These are phyloP conservation scores for Nyleta sp. DNA, from an alignment of 2,888 invertebrate genomes.

Conservation along the genomic window DNA sequence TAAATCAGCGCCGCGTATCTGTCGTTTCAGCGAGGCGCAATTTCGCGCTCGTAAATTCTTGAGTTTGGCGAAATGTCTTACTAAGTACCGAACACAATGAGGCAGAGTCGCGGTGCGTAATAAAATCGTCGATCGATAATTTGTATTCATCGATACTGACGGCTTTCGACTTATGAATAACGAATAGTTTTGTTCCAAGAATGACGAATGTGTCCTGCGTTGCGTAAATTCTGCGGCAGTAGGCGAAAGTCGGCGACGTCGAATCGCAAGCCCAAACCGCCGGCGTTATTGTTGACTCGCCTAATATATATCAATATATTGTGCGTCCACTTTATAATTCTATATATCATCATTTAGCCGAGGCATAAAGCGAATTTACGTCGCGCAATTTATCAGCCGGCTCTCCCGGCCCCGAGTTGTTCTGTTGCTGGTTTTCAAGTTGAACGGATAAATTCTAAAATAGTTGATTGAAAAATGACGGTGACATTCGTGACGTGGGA, in stretches of 20 bases:
- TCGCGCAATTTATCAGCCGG: conserved; percentile 39
- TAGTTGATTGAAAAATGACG: conserved; percentile 52
- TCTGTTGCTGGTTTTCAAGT: conserved; percentile 16
- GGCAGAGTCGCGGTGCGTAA: conserved; percentile 47
- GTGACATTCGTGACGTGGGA: conserved; percentile 49
- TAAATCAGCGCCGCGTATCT: conserved; percentile 44
- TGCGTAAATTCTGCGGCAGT: conserved; percentile 59
- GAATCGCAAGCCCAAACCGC: conserved; percentile 31
- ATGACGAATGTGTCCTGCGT: conserved; percentile 64
- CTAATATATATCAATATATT: conserved; percentile 51
- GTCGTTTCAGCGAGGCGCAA: conserved; percentile 39
- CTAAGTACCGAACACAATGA: conserved; percentile 54
- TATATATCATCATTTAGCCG: conserved; percentile 34
- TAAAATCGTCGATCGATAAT: conserved; percentile 65
- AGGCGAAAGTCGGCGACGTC: conserved; percentile 60
- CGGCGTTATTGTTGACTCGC: conserved; percentile 25
- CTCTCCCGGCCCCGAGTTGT: neutral
- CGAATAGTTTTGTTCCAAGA: conserved; percentile 59
- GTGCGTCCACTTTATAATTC: conserved; percentile 35
- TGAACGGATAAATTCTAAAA: conserved; percentile 32
- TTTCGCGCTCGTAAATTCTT: conserved; percentile 60
- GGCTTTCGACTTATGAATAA: conserved; percentile 67
- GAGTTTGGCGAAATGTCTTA: conserved; percentile 58
- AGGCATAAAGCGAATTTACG: conserved; percentile 36
- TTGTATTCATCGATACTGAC: conserved; percentile 68